Conservation (phyloP, 64 coral and sea anemone genomes). For the Anthopleura sola region DNA sequence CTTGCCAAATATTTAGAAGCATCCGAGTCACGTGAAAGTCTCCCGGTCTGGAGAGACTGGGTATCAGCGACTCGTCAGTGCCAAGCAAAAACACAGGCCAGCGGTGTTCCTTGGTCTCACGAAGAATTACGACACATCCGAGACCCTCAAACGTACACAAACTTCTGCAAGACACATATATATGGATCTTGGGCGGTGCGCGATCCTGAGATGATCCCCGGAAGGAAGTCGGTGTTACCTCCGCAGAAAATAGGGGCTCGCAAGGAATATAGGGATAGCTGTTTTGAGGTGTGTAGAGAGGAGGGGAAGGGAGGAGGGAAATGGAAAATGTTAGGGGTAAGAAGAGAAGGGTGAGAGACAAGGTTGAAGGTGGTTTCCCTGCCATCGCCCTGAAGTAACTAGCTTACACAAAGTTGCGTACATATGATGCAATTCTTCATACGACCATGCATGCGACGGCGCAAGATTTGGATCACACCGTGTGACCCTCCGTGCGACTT, state of each 20-base stretch:
- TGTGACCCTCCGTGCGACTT: too few relatives aligned
- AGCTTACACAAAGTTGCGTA: too few relatives aligned
- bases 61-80: slow-evolving; percentile 26
- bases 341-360: background rate
- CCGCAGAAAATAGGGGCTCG: background rate
- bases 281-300: background rate
- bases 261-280: slow-evolving; percentile 26
- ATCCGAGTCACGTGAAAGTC: background rate
- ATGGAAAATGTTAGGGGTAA: background rate
- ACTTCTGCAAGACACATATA: slow-evolving; percentile 45
- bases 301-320: too few relatives aligned
- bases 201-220: slow-evolving; percentile 16
- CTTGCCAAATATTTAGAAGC: background rate
- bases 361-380: background rate
- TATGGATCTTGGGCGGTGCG: slow-evolving; percentile 56
- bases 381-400: too few relatives aligned
- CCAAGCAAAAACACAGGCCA: slow-evolving; percentile 24
- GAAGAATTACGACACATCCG: slow-evolving; percentile 27
- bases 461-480: too few relatives aligned
- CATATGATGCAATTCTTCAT: too few relatives aligned
- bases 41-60: slow-evolving; percentile 67
- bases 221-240: background rate
- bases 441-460: too few relatives aligned
- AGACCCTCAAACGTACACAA: slow-evolving; percentile 25
- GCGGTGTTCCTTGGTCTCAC: slow-evolving; percentile 43